phyloP scores from a whole-genome alignment of 2,888 invertebrate species.

The Catotricha subobsoleta region DNA sequence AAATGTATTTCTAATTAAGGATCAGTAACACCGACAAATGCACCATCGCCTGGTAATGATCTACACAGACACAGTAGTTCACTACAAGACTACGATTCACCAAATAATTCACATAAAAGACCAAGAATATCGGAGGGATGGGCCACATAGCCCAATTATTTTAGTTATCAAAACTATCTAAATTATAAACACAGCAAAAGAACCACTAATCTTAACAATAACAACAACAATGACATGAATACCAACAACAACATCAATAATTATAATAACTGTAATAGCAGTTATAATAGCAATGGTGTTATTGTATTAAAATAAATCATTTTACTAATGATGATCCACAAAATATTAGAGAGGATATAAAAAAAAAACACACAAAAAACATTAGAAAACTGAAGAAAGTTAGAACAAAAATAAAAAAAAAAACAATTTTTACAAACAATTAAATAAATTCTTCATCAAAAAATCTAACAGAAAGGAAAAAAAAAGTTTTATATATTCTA shows the following conservation, averaged over 20 bases:
- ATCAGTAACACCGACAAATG: constrained; percentile 68
- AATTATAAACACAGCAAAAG: constrained; percentile 8
- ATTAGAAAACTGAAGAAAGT: not conserved
- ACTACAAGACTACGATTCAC: constrained; percentile 41
- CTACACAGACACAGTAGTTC: constrained; percentile 29
- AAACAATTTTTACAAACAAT: too few species aligned
- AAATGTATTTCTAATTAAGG: constrained; percentile 37
- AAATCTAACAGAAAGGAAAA: not conserved
- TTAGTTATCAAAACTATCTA: constrained; percentile 5
- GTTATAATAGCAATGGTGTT: too few species aligned
- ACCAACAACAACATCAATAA: too few species aligned
- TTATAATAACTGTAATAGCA: too few species aligned
- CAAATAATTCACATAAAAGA: constrained; percentile 44
- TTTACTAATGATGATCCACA: not conserved
- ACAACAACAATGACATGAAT: constrained; percentile 7
- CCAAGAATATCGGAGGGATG: constrained; percentile 77
- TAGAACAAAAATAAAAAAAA: too few species aligned
- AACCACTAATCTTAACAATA: constrained; percentile 7
- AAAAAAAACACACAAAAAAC: not conserved
- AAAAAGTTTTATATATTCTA: not conserved
- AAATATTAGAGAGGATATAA: not conserved
- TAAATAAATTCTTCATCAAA: not conserved
- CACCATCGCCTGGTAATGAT: constrained; percentile 51
- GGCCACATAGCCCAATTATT: constrained; percentile 55
- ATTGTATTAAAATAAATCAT: not conserved